phyloP scores from a whole-genome alignment of 2,888 invertebrate species.

The Cynaeus angustus region DNA sequence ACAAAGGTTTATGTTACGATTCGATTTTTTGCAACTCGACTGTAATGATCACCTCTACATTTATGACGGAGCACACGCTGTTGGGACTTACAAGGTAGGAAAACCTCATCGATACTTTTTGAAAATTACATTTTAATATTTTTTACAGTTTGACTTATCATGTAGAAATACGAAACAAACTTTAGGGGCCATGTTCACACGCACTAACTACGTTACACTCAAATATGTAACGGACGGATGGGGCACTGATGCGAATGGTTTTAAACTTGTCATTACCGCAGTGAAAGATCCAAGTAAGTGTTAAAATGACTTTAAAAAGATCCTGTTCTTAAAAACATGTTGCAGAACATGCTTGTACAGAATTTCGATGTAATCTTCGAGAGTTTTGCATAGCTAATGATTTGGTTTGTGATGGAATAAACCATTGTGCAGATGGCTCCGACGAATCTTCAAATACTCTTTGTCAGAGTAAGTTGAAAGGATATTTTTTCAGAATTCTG shows the following conservation, averaged over 20 bases:
- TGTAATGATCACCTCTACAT: slow-evolving; percentile 95
- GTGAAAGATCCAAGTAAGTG: slow-evolving; percentile 92
- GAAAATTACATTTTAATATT: slow-evolving; percentile 32
- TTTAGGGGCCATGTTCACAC: slow-evolving; percentile 90
- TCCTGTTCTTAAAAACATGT: too few species aligned
- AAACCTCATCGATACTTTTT: background rate
- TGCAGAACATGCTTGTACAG: slow-evolving; percentile 90
- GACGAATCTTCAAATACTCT: slow-evolving; percentile 90
- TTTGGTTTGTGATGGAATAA: slow-evolving; percentile 92
- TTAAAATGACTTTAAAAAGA: slow-evolving; percentile 6
- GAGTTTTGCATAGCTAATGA: slow-evolving; percentile 95
- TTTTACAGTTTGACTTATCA: slow-evolving; percentile 88
- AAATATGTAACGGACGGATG: slow-evolving; percentile 95
- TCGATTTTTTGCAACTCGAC: slow-evolving; percentile 92
- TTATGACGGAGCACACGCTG: slow-evolving; percentile 94
- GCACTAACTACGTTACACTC: slow-evolving; percentile 94
- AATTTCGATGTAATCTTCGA: slow-evolving; percentile 89
- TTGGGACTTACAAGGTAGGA: slow-evolving; percentile 87
- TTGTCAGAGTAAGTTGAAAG: slow-evolving; percentile 85
- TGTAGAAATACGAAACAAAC: slow-evolving; percentile 93
- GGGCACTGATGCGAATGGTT: slow-evolving; percentile 94
- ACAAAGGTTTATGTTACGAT: slow-evolving; percentile 95
- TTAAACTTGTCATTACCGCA: slow-evolving; percentile 94
- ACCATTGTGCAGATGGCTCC: slow-evolving; percentile 95
- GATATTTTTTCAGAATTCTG: background rate